Evolutionary conservation across 2,113 vertebrate species (phyloP), one percentile per base, ranked within the genome.

Genomic region (Tapirus terrestris): DNA sequence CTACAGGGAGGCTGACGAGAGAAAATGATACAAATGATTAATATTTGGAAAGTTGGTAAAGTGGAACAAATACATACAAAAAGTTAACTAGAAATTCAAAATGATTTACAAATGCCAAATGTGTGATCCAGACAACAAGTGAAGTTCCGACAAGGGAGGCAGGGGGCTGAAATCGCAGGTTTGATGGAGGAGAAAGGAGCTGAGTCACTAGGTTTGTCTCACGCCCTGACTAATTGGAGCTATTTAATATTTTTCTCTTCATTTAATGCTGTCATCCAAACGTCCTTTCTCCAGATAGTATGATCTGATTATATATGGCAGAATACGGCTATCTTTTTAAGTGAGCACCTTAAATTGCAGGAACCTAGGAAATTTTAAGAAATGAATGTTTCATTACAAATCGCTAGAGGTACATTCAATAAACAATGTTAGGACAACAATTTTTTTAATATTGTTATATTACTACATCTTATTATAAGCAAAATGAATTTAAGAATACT

Each of bases 121-220:
- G 0, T 6, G 25, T 3, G 10, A 68, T 6, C 25, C 9, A 25
- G 73, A 25, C 36, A 1, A 33, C 2, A 8, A 75, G 23, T 1
- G 4, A n/a, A n/a, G 43, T 16, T 39, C 65, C 58, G 8, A 29
- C n/a, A 23, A 29, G 3, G 27, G 60, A 23, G 7, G 16, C 39
- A 6, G 11, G 45, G 58, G 18, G 4, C 14, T 39, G 86, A 29
- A 53, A n/a, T 0, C 3, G 5, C 5, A 56, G 58, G 3, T 3
- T 5, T 11, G 6, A 14, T 20, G 43, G 2, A 23, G 27, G 11
- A 17, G 27, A 51, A 53, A 16, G 25, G 9, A 31, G 12, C 9
- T 10, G 1, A 11, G 45, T 39, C 9, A 9, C 39, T 27, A 1
- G 17, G 1, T 20, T 12, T 21, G 31, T 39, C 60, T 3, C 31